These are phyloP conservation scores for Tenthredo distinguenda DNA, from an alignment of 2,888 invertebrate genomes.

Conservation along the genomic window DNA sequence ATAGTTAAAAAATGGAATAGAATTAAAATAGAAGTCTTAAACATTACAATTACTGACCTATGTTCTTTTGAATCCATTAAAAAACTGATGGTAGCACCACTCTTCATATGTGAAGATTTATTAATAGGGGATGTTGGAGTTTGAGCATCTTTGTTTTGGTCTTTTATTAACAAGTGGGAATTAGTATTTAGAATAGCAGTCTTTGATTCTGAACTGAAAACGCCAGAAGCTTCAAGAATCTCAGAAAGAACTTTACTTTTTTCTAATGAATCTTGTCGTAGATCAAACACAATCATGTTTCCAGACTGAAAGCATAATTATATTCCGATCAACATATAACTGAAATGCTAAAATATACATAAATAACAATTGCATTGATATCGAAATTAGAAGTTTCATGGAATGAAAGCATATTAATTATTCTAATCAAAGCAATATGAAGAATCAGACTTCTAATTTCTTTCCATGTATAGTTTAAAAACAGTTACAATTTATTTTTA, in stretches of 20 bases:
- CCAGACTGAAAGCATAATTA: slow-evolving; percentile 64
- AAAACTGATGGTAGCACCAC: slow-evolving; percentile 38
- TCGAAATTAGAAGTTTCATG: slow-evolving; percentile 3
- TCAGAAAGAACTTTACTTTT: slow-evolving; percentile 70
- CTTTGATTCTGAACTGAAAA: slow-evolving; percentile 66
- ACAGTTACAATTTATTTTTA: neutral
- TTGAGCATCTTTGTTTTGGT: slow-evolving; percentile 49
- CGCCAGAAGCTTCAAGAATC: slow-evolving; percentile 71
- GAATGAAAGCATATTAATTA: neutral
- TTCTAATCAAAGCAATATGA: too few relatives aligned
- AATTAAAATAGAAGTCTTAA: neutral
- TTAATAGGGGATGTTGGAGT: slow-evolving; percentile 25
- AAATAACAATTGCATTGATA: neutral
- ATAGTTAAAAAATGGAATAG: neutral
- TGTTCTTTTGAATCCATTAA: slow-evolving; percentile 50
- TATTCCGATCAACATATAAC: neutral
- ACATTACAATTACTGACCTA: slow-evolving; percentile 17
- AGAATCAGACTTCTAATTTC: too few relatives aligned
- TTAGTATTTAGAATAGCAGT: slow-evolving; percentile 58
- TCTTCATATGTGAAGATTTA: slow-evolving; percentile 37
- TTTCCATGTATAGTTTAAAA: neutral
- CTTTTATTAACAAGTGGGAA: slow-evolving; percentile 50
- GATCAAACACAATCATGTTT: slow-evolving; percentile 71
- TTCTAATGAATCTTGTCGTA: slow-evolving; percentile 70
- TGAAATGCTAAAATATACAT: neutral